A percentile compares a stretch with the other conserved stretches of the same genome.
These are phyloP conservation scores for Hirundo rustica DNA, from an alignment of 2,797 vertebrate species.

Conservation along the genomic window DNA sequence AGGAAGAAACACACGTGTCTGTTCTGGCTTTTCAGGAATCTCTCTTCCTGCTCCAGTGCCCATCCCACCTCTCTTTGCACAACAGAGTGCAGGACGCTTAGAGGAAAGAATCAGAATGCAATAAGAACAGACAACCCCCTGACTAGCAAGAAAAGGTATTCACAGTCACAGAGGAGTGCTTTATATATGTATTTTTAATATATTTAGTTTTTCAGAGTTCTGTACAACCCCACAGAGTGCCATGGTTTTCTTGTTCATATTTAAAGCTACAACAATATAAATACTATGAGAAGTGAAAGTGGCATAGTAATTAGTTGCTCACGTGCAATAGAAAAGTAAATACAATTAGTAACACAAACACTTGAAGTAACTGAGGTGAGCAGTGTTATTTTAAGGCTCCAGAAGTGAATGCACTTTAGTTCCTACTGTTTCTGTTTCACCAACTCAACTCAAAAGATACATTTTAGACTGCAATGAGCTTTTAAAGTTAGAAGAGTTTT, in stretches of 20 bases:
- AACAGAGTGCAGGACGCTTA: not conserved
- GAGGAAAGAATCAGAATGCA: not conserved
- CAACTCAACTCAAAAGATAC: not conserved
- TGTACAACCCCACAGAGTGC: not conserved
- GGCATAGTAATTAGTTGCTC: not conserved
- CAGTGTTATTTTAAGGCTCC: not conserved
- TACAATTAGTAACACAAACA: not conserved
- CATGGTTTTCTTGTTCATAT: not conserved
- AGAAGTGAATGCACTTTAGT: not conserved
- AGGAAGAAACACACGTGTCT: rapidly evolving
- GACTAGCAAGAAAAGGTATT: not conserved
- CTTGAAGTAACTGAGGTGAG: not conserved
- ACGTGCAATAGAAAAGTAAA: conserved; percentile 1
- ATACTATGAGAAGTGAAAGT: not conserved
- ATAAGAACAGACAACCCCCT: not conserved
- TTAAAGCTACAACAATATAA: not conserved
- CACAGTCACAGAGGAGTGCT: not conserved
- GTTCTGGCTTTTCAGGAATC: not conserved
- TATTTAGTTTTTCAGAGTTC: not conserved
- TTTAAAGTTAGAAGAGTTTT: not conserved
- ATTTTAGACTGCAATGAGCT: not conserved
- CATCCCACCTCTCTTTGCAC: not conserved
- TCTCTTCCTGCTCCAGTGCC: not conserved
- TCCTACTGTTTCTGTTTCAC: not conserved
- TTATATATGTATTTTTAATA: no score